Conservation (phyloP, 37 sponge, comb jelly and placozoan species). For the Lycopodina hypogea region DNA sequence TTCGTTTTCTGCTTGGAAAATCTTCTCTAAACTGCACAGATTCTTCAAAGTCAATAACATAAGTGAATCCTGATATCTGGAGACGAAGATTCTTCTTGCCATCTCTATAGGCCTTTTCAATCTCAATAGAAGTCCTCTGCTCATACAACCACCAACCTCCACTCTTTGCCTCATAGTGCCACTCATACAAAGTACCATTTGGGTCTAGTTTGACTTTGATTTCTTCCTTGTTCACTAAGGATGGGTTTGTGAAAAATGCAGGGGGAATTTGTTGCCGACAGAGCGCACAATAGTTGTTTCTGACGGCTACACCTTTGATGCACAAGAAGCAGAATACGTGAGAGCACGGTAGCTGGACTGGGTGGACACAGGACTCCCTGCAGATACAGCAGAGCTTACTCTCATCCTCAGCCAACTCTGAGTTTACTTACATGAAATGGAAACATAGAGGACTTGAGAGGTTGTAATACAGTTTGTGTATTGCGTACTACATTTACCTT, state of each 20-base stretch:
- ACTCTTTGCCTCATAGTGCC: constrained; percentile 81
- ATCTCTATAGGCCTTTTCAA: constrained; percentile 50
- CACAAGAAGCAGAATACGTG: constrained; percentile 95
- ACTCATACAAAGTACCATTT: constrained; percentile 7
- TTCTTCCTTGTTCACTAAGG: constrained; percentile 26
- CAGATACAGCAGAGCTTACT: constrained; percentile 71
- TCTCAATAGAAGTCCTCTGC: constrained; percentile 60
- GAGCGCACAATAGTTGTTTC: constrained; percentile 63
- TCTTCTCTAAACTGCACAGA: constrained; percentile 74
- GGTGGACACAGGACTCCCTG: constrained; percentile 48
- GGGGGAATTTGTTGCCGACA: constrained; percentile 71
- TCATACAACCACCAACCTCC: constrained; percentile 95
- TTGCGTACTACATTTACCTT: no score
- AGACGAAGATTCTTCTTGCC: constrained; percentile 18
- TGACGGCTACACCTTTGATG: constrained; percentile 79
- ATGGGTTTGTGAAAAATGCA: constrained; percentile 50
- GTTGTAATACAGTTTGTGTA: no score
- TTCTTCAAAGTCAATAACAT: constrained; percentile 67
- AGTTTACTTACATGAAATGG: no score
- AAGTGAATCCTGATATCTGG: constrained; percentile 75
- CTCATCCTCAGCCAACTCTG: no score
- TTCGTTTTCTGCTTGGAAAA: constrained; percentile 41
- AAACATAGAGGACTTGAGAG: no score
- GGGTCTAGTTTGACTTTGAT: background rate
- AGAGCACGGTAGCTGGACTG: constrained; percentile 77